These are phyloP conservation scores for Ceriagrion tenellum DNA, from an alignment of 2,888 invertebrate species.

Conservation along the genomic window DNA sequence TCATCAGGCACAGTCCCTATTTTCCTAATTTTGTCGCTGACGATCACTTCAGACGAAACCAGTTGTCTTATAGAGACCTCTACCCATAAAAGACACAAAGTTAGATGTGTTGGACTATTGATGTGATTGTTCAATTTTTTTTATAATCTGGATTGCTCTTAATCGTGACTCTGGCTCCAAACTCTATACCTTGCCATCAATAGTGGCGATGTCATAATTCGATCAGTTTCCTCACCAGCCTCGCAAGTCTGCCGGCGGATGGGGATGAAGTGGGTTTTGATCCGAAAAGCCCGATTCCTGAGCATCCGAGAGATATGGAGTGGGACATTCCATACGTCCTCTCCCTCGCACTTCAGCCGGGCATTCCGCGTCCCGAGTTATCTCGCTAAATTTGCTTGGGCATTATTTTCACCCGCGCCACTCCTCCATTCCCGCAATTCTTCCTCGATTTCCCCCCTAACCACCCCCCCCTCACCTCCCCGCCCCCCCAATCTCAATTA, in stretches of 20 bases:
- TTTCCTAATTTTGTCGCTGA: too few relatives aligned
- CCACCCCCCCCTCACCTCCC: too few relatives aligned
- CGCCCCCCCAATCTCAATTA: neutral
- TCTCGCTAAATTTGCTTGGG: constrained; percentile 28
- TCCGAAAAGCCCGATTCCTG: neutral
- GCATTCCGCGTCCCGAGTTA: constrained; percentile 29
- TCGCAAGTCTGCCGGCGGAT: neutral
- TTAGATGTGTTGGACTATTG: too few relatives aligned
- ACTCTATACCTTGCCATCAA: neutral
- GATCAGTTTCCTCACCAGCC: neutral
- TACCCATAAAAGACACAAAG: too few relatives aligned
- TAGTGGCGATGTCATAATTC: neutral
- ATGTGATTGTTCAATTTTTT: neutral
- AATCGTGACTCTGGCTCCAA: neutral
- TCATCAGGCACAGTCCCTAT: too few relatives aligned
- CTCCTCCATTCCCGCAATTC: constrained; percentile 15
- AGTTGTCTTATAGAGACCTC: too few relatives aligned
- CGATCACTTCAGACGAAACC: too few relatives aligned
- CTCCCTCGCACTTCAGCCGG: neutral
- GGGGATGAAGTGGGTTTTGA: constrained; percentile 14
- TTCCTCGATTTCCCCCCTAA: too few relatives aligned
- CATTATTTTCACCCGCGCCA: neutral
- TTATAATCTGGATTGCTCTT: neutral
- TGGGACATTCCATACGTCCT: neutral
- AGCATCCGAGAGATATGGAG: constrained; percentile 8